Evolutionary conservation across 2,113 vertebrate genomes (phyloP).

Genomic region (Cyprinus carpio): DNA sequence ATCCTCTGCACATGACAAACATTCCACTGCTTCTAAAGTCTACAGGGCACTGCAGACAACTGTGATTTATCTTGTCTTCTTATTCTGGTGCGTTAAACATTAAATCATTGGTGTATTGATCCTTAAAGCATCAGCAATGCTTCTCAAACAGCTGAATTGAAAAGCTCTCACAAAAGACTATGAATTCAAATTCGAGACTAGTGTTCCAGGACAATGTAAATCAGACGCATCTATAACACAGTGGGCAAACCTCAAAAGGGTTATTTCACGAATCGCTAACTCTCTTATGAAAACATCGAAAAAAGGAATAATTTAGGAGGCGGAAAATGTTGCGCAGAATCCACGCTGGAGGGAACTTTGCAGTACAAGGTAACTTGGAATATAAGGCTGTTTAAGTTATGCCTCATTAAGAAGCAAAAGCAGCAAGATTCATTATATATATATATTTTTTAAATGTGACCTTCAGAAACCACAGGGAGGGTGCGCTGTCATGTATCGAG

Average conservation of each 20-base stretch:
- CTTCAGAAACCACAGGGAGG: background rate
- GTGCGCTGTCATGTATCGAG: background rate
- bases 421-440: background rate
- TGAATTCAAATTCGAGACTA: conserved; percentile 61
- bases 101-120: background rate
- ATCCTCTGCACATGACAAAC: background rate
- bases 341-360: background rate
- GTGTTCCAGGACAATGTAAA: conserved; percentile 62
- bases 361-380: conserved; percentile 6
- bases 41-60: background rate
- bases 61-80: background rate
- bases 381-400: background rate
- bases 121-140: background rate
- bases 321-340: background rate
- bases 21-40: background rate
- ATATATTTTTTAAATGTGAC: background rate
- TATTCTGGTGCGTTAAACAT: background rate
- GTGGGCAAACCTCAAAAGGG: conserved; percentile 61
- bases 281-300: conserved; percentile 61
- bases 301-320: conserved; percentile 58
- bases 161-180: conserved; percentile 58
- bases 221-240: conserved; percentile 51
- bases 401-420: conserved; percentile 40
- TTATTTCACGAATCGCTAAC: conserved; percentile 65
- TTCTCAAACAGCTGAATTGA: background rate